Evolutionary conservation across 1,140 invertebrate genomes (phyloP), one percentile per base, ranked within the genome.

Genomic region (Lamellibrachia luymesi): DNA sequence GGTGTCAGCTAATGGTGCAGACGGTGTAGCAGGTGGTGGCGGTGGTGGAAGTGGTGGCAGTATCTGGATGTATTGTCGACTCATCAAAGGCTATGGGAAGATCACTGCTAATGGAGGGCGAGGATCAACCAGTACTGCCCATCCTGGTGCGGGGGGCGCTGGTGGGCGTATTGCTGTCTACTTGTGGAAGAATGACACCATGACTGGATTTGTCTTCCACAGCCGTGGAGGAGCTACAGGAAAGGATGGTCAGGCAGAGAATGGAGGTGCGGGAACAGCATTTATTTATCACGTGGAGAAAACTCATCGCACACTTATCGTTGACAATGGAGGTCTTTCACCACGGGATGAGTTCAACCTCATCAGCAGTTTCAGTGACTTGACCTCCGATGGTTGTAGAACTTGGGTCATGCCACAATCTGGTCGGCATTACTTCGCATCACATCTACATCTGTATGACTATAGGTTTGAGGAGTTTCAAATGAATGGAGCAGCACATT

Each of bases 391-490:
- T 91, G 94, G 94, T 17, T 95, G 94, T 93, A 93, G 95, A 6
- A 94, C 95, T 22, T 95, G 95, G 95, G 95, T 95, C 89, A 64
- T 94, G 27, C 95, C 94, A 6, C 93, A 94, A 51, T 95, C 95
- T 17, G 95, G 95, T 17, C 92, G 92, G 22, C 94, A 95, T 93
- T 94, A 64, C 13, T 95, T 95, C 93, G 95, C 94, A 22, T 94
- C 94, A 50, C 93, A 94, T 27, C 93, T 93, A 90, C 92, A 92
- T 52, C 17, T 92, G 52, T 94, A 94, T 91, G 93, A 93, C 10
- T 95, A 94, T 92, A 93, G 93, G n/a, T 95, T 95, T 93, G 93
- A 95, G 91, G 95, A 95, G 92, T 92, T 95, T 25, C 95, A 95
- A 91, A 95, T 95, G 56, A 95, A 95, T 93, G 95, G 95, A 10